These are phyloP conservation scores for Aphelocoma coerulescens DNA, from an alignment of 2,113 vertebrate species.

Conservation along the genomic window DNA sequence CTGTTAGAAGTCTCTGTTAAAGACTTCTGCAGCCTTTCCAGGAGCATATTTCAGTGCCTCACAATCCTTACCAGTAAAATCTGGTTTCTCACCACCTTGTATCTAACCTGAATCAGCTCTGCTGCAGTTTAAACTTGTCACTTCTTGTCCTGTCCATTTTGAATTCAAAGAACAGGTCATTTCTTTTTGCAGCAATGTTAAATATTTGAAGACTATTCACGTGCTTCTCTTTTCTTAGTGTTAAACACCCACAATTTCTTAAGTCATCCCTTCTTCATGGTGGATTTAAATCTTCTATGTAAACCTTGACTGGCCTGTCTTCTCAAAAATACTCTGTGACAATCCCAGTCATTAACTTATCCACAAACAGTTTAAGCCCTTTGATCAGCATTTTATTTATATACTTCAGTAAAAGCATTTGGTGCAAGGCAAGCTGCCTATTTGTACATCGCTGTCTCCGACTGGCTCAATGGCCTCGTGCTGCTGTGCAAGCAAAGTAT, in stretches of 20 bases:
- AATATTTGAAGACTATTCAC: conserved; percentile 23
- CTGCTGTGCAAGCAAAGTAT: not conserved
- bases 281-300: not conserved
- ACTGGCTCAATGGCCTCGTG: not conserved
- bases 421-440: not conserved
- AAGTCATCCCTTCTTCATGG: not conserved
- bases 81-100: not conserved
- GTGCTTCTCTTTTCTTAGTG: not conserved
- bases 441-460: not conserved
- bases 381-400: conserved; percentile 8
- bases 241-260: conserved; percentile 6
- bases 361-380: conserved; percentile 15
- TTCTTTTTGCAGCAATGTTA: not conserved
- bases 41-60: not conserved
- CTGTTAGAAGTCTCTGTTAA: not conserved
- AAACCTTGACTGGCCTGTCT: conserved; percentile 35
- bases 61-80: not conserved
- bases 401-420: not conserved
- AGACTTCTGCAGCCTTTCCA: not conserved
- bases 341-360: conserved; percentile 17
- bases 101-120: not conserved
- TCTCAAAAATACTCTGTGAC: conserved; percentile 8
- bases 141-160: not conserved
- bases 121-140: not conserved
- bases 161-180: not conserved